These are phyloP conservation scores for Silvanus unidentatus DNA, from an alignment of 2,888 invertebrate species.

Conservation along the genomic window DNA sequence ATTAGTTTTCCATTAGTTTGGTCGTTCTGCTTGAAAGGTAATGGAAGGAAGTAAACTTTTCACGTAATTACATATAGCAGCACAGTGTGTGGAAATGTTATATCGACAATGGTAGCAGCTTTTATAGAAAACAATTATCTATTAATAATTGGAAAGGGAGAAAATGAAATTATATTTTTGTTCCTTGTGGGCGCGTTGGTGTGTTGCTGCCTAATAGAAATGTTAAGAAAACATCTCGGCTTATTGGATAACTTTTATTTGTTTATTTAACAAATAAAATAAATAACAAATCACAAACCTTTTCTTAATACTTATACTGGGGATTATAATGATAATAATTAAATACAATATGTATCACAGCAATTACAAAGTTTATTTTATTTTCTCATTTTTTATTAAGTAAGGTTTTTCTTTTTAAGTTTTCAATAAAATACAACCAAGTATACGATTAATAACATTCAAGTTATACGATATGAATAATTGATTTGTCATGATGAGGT, in stretches of 20 bases:
- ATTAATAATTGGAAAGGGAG: not conserved
- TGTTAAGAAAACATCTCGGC: too few species aligned
- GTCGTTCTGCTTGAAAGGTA: too few species aligned
- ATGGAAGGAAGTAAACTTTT: too few species aligned
- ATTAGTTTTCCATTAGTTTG: too few species aligned
- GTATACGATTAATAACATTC: slow-evolving; percentile 20
- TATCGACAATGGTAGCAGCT: too few species aligned
- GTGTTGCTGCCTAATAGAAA: too few species aligned
- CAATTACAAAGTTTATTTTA: slow-evolving; percentile 36
- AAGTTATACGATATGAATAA: slow-evolving; percentile 34
- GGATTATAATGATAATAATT: slow-evolving; percentile 29
- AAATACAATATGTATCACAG: slow-evolving; percentile 32
- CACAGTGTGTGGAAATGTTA: too few species aligned
- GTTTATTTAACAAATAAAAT: slow-evolving; percentile 31
- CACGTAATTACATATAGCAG: too few species aligned
- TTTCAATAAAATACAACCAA: slow-evolving; percentile 21
- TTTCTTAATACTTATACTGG: slow-evolving; percentile 24
- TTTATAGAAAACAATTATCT: too few species aligned
- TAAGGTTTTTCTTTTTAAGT: slow-evolving; percentile 10
- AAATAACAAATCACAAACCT: slow-evolving; percentile 38
- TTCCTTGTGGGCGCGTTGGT: not conserved
- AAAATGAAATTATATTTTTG: not conserved
- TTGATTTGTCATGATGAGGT: slow-evolving; percentile 37
- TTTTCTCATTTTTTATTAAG: slow-evolving; percentile 15
- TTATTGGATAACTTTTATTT: slow-evolving; percentile 17